Percentiles rank a stretch among this genome's conserved stretches.
phyloP scores from a whole-genome alignment of 2,888 invertebrate species.

The Himalopsyche japonica region DNA sequence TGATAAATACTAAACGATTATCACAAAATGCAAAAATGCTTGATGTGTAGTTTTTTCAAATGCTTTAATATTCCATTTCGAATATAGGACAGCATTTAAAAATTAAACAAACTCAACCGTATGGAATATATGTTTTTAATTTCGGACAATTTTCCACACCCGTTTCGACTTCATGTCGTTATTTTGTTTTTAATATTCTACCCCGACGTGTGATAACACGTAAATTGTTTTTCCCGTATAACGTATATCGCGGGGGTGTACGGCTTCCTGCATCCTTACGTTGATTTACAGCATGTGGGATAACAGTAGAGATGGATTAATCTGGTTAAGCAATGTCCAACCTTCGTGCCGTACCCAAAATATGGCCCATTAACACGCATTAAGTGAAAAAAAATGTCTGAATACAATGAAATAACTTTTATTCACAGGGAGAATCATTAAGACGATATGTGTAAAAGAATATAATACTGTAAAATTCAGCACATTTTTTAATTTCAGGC shows the following conservation, averaged over 20 bases:
- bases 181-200: background rate
- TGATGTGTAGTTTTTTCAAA: too few species aligned
- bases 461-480: too few species aligned
- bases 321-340: conserved; percentile 10
- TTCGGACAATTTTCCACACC: background rate
- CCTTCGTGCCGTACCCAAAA: background rate
- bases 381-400: background rate
- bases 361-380: background rate
- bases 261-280: background rate
- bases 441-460: too few species aligned
- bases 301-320: conserved; percentile 18
- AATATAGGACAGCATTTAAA: background rate
- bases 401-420: too few species aligned
- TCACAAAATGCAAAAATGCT: too few species aligned
- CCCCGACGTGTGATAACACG: conserved; percentile 26
- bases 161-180: background rate
- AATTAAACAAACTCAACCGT: background rate
- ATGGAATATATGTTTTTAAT: background rate
- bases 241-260: conserved; percentile 10
- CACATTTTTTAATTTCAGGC: too few species aligned
- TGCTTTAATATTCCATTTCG: background rate
- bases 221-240: conserved; percentile 22
- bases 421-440: too few species aligned
- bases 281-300: conserved; percentile 20
- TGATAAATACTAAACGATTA: too few species aligned